Conservation (phyloP, 2,113 vertebrate species). For the Xiphophorus couchianus region DNA sequence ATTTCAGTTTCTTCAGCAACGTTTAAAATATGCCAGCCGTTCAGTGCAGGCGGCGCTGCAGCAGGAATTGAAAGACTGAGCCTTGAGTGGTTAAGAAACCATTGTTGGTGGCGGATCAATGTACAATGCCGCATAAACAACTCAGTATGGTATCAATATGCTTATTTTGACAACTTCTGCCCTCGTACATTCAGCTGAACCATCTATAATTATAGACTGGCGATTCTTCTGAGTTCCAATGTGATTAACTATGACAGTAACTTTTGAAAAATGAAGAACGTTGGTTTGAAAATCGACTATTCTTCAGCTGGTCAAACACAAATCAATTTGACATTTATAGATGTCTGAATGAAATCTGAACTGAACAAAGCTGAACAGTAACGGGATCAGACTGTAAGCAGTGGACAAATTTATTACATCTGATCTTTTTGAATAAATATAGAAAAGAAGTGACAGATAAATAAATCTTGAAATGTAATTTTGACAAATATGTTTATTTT, state of each 20-base stretch:
- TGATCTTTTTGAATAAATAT: no score
- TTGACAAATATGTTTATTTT: no score
- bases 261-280: neutral
- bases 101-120: conserved; percentile 5
- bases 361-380: neutral
- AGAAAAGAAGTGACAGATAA: no score
- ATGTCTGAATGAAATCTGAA: conserved; percentile 20
- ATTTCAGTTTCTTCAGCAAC: conserved; percentile 47
- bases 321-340: neutral
- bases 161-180: conserved; percentile 40
- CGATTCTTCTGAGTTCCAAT: neutral
- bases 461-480: no score
- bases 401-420: neutral
- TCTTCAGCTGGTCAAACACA: neutral
- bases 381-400: conserved; percentile 16
- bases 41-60: conserved; percentile 32
- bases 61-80: conserved; percentile 38
- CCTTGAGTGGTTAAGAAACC: neutral
- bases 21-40: conserved; percentile 43
- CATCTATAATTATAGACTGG: conserved; percentile 8
- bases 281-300: neutral
- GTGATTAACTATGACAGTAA: neutral
- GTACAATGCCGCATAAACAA: conserved; percentile 24
- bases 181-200: conserved; percentile 3
- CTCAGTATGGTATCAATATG: conserved; percentile 25